Conservation (phyloP, 2,888 invertebrate genomes). For the Choreutis nemorana region DNA sequence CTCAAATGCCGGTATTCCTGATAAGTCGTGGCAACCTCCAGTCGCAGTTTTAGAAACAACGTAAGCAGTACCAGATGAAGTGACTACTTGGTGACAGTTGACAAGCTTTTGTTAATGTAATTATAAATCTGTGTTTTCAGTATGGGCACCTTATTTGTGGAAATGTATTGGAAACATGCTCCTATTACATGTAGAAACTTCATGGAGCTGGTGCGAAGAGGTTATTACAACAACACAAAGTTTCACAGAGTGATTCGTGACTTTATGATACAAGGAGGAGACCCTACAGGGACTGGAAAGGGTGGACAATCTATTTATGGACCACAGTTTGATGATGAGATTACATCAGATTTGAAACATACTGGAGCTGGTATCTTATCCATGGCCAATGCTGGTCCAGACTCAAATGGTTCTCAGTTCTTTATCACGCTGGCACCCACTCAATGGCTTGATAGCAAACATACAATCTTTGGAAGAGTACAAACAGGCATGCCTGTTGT, state of each 20-base stretch:
- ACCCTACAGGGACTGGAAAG: constrained; percentile 96
- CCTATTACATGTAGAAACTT: constrained; percentile 98
- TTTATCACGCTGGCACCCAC: constrained; percentile 97
- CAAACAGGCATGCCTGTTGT: constrained; percentile 89
- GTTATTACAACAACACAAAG: constrained; percentile 95
- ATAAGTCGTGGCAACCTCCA: constrained; percentile 90
- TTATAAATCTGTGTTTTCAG: constrained; percentile 49
- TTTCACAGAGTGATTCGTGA: constrained; percentile 96
- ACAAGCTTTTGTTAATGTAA: not conserved
- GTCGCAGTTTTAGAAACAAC: constrained; percentile 84
- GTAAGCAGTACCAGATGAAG: constrained; percentile 67
- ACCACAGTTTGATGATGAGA: constrained; percentile 93
- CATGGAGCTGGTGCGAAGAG: constrained; percentile 90
- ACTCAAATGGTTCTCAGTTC: constrained; percentile 98
- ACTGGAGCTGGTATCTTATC: constrained; percentile 91
- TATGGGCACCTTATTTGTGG: constrained; percentile 92
- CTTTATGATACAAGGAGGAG: constrained; percentile 96
- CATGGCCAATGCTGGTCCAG: constrained; percentile 98
- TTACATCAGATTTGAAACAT: constrained; percentile 92
- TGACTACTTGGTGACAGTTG: not conserved
- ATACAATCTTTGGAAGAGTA: constrained; percentile 94
- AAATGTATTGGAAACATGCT: constrained; percentile 98
- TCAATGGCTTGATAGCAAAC: constrained; percentile 98
- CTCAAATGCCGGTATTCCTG: constrained; percentile 78
- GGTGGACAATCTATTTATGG: constrained; percentile 98